Evolutionary conservation across 2,888 invertebrate species (phyloP).

Genomic region (Diaprepes abbreviatus): DNA sequence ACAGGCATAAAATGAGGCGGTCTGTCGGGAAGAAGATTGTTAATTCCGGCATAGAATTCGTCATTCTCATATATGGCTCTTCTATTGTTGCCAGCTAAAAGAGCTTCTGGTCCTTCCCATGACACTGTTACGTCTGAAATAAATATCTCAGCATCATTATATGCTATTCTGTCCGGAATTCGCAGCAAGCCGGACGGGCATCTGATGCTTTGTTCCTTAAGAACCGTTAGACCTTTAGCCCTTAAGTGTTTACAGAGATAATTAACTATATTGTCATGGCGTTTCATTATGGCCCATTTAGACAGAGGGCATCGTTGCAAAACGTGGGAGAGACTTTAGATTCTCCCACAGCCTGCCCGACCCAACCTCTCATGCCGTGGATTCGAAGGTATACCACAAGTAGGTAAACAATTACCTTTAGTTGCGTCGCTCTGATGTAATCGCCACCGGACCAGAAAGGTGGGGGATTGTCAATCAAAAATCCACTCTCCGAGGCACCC

Average conservation of each 20-base stretch:
- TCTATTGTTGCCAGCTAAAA: neutral
- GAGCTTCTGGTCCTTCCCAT: conserved; percentile 9
- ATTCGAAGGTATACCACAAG: conserved; percentile 55
- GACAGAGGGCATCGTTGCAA: conserved; percentile 21
- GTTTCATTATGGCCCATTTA: neutral
- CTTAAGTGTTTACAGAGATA: neutral
- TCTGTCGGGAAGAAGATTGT: too few relatives aligned
- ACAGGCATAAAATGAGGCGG: too few relatives aligned
- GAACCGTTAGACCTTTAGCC: neutral
- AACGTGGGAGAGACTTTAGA: conserved; percentile 43
- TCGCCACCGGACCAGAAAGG: conserved; percentile 54
- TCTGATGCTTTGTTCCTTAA: conserved; percentile 9
- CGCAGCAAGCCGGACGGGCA: neutral
- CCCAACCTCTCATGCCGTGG: conserved; percentile 46
- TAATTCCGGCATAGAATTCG: neutral
- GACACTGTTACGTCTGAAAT: neutral
- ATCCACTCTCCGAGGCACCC: neutral
- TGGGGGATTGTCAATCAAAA: conserved; percentile 51
- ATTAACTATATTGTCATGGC: conserved; percentile 13
- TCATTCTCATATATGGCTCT: neutral
- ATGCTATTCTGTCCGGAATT: conserved; percentile 15
- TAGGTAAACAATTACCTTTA: conserved; percentile 56
- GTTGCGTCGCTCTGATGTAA: conserved; percentile 54
- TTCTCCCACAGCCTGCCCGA: conserved; percentile 51
- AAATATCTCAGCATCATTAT: neutral